Evolutionary conservation across 1,140 invertebrate genomes (phyloP).

Genomic region (Magallana gigas): DNA sequence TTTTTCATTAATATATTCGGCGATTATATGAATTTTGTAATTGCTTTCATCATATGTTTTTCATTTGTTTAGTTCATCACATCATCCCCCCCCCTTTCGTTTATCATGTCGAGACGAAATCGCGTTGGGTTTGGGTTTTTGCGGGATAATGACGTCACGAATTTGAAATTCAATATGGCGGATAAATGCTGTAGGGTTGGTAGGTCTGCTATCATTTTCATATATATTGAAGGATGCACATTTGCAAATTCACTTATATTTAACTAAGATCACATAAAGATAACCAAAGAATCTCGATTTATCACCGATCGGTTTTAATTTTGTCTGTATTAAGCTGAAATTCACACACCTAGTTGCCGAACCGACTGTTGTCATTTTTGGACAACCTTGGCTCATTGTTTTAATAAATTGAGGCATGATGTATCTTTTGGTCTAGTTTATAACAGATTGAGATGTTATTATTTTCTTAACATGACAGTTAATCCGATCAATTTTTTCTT

Average conservation of each 20-base stretch:
- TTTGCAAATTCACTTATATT: neutral
- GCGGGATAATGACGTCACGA: slow-evolving; percentile 34
- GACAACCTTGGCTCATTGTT: slow-evolving; percentile 32
- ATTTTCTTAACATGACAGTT: too few species aligned
- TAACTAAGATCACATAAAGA: neutral
- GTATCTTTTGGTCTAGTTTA: too few species aligned
- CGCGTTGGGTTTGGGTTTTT: slow-evolving; percentile 13
- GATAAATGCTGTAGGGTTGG: neutral
- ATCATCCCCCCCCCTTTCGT: neutral
- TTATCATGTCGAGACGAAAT: neutral
- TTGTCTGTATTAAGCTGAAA: neutral
- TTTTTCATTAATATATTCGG: too few species aligned
- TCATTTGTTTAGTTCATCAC: too few species aligned
- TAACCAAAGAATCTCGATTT: slow-evolving; percentile 4
- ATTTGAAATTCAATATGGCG: slow-evolving; percentile 33
- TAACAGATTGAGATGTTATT: too few species aligned
- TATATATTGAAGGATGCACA: neutral
- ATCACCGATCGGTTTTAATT: neutral
- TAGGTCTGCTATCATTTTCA: slow-evolving; percentile 11
- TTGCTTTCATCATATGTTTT: too few species aligned
- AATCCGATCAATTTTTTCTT: too few species aligned
- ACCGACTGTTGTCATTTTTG: slow-evolving; percentile 9
- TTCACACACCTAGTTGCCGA: neutral
- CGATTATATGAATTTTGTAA: too few species aligned
- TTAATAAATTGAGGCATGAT: neutral